Evolutionary conservation across 2,888 invertebrate genomes (phyloP), one percentile per base, ranked within the genome.

Genomic region (Notodonta ziczac): DNA sequence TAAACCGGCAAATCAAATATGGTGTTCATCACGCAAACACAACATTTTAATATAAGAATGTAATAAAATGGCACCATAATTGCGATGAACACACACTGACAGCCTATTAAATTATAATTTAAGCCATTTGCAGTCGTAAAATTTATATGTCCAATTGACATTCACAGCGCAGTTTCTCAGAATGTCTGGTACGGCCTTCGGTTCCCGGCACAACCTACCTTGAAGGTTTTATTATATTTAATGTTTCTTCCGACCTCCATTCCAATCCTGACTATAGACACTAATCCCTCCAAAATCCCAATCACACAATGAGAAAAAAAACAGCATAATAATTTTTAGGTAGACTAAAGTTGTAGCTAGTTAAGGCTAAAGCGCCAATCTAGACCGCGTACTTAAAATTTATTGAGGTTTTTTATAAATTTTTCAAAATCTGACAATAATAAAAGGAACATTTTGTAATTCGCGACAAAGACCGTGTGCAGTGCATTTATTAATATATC

Each of bases 91-190:
- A 62, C 60, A 56, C 58, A 56, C 56, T 53, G 59, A 58, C 14
- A 58, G 60, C 59, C 61, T 56, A 58, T 42, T 50, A 81, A 80
- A 81, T 82, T 74, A 83, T 86, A 84, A 86, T 86, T 83, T 82
- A 80, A 80, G 80, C 83, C 78, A 85, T 87, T 87, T 81, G 48
- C 63, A 70, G 64, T 85, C 86, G 82, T 87, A 85, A 87, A 87
- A 77, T 80, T 83, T 82, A 78, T 77, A 77, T 63, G 60, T 70
- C 59, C 73, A 82, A 84, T 86, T 86, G 86, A 83, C 86, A 84
- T 83, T 82, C 82, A 82, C 72, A 76, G 67, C 68, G 63, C 62
- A 62, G 70, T 67, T 83, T 84, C 83, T 67, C 57, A 67, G 83
- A 84, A 84, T 74, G 73, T 74, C 64, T 56, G 16, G 50, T 50